Percentiles rank a stretch among this genome's conserved stretches.
Conservation (phyloP, 2,797 vertebrate genomes). For the Epinephelus malabaricus region DNA sequence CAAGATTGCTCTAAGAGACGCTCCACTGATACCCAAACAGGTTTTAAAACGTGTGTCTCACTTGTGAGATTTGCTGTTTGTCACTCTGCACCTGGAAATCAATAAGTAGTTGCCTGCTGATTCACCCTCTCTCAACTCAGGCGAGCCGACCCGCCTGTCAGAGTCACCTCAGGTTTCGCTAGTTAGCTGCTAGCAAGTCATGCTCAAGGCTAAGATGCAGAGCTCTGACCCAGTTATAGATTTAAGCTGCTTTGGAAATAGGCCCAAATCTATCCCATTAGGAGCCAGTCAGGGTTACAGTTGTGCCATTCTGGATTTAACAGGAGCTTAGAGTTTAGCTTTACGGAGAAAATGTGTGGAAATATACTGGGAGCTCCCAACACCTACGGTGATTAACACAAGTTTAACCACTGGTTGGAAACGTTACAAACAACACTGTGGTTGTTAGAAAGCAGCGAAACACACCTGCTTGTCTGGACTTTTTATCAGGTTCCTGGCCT, state of each 20-base stretch:
- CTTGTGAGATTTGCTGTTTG: not conserved
- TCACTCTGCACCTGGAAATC: not conserved
- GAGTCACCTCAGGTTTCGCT: constrained; percentile 42
- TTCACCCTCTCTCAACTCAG: constrained; percentile 17
- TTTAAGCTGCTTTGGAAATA: constrained; percentile 77
- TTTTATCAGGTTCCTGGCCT: constrained; percentile 39
- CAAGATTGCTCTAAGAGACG: no score
- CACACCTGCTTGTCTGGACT: not conserved
- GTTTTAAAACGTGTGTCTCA: not conserved
- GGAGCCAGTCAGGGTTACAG: constrained; percentile 57
- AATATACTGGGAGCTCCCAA: constrained; percentile 35
- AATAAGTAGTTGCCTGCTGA: constrained; percentile 13
- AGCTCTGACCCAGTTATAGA: constrained; percentile 74
- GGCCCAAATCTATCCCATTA: constrained; percentile 59
- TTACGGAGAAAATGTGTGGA: constrained; percentile 42
- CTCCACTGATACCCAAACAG: not conserved
- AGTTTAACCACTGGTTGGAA: constrained; percentile 17
- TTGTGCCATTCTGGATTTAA: constrained; percentile 42
- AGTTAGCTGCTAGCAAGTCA: constrained; percentile 17
- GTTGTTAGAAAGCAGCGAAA: constrained; percentile 11
- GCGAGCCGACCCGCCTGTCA: constrained; percentile 23
- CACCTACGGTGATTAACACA: constrained; percentile 5
- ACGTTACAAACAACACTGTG: constrained; percentile 13
- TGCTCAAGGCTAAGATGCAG: constrained; percentile 22
- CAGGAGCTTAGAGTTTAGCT: constrained; percentile 37